These are phyloP conservation scores for Drosophila hydei DNA, from an alignment of 1,140 invertebrate genomes.

Conservation along the genomic window DNA sequence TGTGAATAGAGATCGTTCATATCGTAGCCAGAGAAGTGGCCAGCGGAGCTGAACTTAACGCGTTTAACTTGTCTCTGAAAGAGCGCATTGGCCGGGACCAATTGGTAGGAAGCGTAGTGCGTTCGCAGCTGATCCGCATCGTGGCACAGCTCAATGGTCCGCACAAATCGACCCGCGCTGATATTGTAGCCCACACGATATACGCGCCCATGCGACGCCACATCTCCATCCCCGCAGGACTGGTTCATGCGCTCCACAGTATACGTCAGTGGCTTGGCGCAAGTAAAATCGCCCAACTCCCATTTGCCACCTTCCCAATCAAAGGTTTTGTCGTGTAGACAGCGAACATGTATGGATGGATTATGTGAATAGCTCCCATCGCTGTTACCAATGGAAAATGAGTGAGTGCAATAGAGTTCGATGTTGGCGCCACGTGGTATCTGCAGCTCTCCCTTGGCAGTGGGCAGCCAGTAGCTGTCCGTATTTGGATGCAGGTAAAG, in stretches of 20 bases:
- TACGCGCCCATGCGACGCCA: too few species aligned
- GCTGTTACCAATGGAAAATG: constrained; percentile 46
- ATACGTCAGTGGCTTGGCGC: constrained; percentile 43
- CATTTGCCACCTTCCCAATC: constrained; percentile 45
- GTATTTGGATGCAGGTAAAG: constrained; percentile 60
- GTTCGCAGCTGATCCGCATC: constrained; percentile 53
- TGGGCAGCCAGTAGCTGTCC: constrained; percentile 67
- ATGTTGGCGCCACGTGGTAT: constrained; percentile 58
- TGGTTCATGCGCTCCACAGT: constrained; percentile 46
- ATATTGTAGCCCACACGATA: constrained; percentile 66
- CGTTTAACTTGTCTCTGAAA: constrained; percentile 66
- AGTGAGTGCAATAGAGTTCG: constrained; percentile 58
- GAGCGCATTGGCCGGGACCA: constrained; percentile 59
- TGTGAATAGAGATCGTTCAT: constrained; percentile 59
- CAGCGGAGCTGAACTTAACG: constrained; percentile 58
- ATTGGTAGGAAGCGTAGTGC: constrained; percentile 53
- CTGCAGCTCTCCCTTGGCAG: constrained; percentile 50
- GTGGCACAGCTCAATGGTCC: constrained; percentile 71
- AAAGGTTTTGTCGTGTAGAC: constrained; percentile 60
- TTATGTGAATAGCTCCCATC: background rate
- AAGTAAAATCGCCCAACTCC: constrained; percentile 61
- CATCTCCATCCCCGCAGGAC: constrained; percentile 34
- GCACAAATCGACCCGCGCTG: constrained; percentile 56
- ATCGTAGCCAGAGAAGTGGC: constrained; percentile 58
- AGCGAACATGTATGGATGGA: constrained; percentile 48